Evolutionary conservation across 1,140 invertebrate species (phyloP), one percentile per base, ranked within the genome.

Genomic region (Rhyacophila brunnea): DNA sequence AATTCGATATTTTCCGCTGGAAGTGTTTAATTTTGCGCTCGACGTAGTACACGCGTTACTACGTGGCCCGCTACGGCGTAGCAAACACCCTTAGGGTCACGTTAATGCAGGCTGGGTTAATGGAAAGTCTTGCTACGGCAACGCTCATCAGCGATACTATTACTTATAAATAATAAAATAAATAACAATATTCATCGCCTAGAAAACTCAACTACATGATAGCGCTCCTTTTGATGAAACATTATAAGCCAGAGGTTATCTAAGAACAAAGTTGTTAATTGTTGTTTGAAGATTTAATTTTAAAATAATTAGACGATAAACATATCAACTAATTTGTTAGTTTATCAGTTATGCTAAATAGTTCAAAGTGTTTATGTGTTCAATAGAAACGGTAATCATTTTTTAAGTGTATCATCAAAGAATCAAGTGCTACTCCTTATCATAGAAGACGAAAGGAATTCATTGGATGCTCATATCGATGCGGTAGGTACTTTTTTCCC

Each of bases 101-200:
- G 42, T 42, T 44, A 20, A 32, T 34, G 51, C 40, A 44, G 32
- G 18, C 23, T 54, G 36, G 38, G 19, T 32, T 35, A 6, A 28
- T 19, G 38, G 23, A 52, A 52, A 52, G 35, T 52, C 17, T 0
- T 19, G 14, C 49, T 50, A 13, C 34, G 45, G 38, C 51, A 54
- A 11, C 51, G 51, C 51, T 54, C 28, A 54, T 54, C 15, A 54
- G 51, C 51, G 51, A 44, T 54, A 34, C 17, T 53, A 17, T 17
- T 17, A 11, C 23, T 6, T 43, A 28, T 3, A 28, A 5, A 28
- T 5, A 28, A 28, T 28, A 28, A 28, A 28, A 28, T 28, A 28
- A 9, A 28, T n/a, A 28, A 28, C 23, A 28, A 5, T 28, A 3
- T 28, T 28, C 9, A 28, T 28, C 23, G 3, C 4, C 23, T 28